Base-by-base conservation (phyloP, 2,113 vertebrate species). In the Calypte anna region DNA sequence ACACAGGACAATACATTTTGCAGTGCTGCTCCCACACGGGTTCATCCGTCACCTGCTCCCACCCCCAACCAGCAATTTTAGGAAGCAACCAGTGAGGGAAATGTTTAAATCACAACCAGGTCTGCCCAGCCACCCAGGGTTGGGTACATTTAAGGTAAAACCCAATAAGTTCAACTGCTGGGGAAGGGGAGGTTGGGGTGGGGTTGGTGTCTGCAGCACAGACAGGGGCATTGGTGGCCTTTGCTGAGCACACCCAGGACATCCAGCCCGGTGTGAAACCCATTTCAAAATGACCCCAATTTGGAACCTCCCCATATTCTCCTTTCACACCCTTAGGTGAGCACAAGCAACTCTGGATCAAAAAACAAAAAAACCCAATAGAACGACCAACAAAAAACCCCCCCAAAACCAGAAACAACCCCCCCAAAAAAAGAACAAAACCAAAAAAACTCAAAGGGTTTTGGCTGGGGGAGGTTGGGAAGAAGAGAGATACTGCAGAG, bases 221-320 rank as follows among this genome's bases (percentile, higher is more conserved):
- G 53, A 7, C 25, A 31, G 50, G 1, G 0, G 28, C 77, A 48
- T 28, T 0, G 0, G 8, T 13, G 58, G 28, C 2, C 4, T 63
- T 74, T 30, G 3, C 6, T 30, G 53, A 62, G 30, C 31, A 8
- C n/a, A 24, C 23, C 63, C 27, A 4, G 9, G 7, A 66, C 77
- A 90, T 55, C 36, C 55, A 80, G 13, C 46, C 36, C 3, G 0
- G 24, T n/a, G 7, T 10, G 77, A 83, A 93, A 48, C 15, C 31
- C 58, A 12, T 38, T 88, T 28, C 15, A 10, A 70, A 87, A 48
- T 2, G 4, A 10, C 21, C 31, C 54, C 62, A 8, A 1, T 54
- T 25, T n/a, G 44, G 67, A 88, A 21, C 7, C 23, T 48, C 16
- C 3, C 7, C 33, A 36, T 43, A 30, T 69, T 62, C 46, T 83